Conservation (phyloP, 2,113 vertebrate genomes). For the Dromiciops gliroides region DNA sequence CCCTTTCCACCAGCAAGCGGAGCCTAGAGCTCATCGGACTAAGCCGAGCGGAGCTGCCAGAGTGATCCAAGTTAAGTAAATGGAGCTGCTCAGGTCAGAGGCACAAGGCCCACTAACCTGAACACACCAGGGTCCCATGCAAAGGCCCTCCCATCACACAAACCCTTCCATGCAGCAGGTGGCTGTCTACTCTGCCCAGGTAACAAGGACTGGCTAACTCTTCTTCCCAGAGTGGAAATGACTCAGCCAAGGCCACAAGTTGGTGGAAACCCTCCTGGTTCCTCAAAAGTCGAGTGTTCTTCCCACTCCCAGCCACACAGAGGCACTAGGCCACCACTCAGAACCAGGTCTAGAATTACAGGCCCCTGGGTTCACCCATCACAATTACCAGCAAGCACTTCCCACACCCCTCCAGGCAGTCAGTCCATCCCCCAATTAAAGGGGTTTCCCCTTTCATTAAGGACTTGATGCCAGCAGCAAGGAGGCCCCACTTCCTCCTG, state of each 20-base stretch:
- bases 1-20: slow-evolving; percentile 96
- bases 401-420: neutral
- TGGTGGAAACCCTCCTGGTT: too few species aligned
- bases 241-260: neutral
- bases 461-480: neutral
- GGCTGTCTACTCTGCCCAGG: neutral
- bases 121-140: too few species aligned
- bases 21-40: slow-evolving; percentile 97
- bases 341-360: neutral
- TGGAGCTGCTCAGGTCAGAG: slow-evolving; percentile 39
- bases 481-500: too few species aligned
- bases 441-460: neutral
- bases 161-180: too few species aligned
- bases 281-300: too few species aligned
- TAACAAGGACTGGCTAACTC: neutral
- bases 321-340: too few species aligned
- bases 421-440: too few species aligned
- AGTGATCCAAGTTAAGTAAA: slow-evolving; percentile 59
- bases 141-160: neutral
- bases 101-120: slow-evolving; percentile 31
- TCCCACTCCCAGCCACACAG: too few species aligned
- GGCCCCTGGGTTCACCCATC: neutral
- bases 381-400: neutral
- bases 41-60: slow-evolving; percentile 95
- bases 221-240: neutral